Base-by-base conservation (phyloP, 2,888 invertebrate species). In the Cephus runcator region DNA sequence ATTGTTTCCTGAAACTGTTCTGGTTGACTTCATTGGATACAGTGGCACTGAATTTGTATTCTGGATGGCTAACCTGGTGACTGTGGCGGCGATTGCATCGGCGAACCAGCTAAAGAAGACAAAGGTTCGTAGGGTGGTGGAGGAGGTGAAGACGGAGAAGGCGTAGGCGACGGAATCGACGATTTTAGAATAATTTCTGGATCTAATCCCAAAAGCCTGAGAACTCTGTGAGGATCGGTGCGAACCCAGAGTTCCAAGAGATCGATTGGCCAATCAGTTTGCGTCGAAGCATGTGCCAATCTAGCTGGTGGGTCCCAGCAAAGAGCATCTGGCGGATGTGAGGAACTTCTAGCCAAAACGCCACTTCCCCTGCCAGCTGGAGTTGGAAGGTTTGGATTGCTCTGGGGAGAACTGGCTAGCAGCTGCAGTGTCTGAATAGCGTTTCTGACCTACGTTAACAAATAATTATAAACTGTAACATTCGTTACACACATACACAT, bases 341-440 rank as follows among this genome's bases (percentile, higher is more conserved):
- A 97, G 78, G 96, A 95, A 88, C 96, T 95, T 79, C 97, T 93
- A 1, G 96, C 96, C 76, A 97, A 93, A 81, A 94, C 81, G 90
- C 93, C 86, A 83, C 90, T 91, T 69, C 90, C 88, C 73, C 86
- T 89, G 83, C 84, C 88, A 23, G 87, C 89, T 76, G 92, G 92
- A 84, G 92, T 93, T 92, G 95, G 94, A 69, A 96, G 93, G 88
- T 96, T 97, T 6, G 97, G 97, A 89, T 97, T 97, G 80, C 97
- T 97, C 88, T 96, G 96, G n/a, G 96, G 96, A 15, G 96, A 95
- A 9, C 95, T 95, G 11, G 96, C 94, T 94, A 97, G 95, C 90
- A 96, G 96, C 91, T 97, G 97, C 34, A 97, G 92, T 0, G 96
- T 96, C 87, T 97, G 96, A 81, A 97, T 96, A 12, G 97, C 97